Percentiles rank a stretch among this genome's conserved stretches.
These are phyloP conservation scores for Phaethornis superciliosus DNA, from an alignment of 2,113 vertebrate species.

Conservation along the genomic window DNA sequence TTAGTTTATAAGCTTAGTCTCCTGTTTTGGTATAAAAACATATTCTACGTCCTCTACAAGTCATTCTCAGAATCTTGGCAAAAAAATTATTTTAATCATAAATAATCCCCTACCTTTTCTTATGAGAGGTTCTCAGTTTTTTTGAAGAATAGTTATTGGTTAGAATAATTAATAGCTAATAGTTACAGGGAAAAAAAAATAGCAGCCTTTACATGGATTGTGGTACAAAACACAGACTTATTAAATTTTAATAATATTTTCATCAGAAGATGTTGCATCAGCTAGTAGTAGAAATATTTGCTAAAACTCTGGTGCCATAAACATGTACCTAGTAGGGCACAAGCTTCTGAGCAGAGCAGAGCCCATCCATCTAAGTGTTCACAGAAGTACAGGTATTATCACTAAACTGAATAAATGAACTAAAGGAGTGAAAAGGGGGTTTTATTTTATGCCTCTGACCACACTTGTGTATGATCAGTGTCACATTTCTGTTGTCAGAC, in stretches of 20 bases:
- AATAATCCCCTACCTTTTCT: not conserved
- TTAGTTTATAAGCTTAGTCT: not conserved
- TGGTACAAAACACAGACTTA: not conserved
- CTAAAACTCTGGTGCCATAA: not conserved
- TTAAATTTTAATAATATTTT: not conserved
- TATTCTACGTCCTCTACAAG: not conserved
- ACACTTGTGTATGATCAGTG: conserved; percentile 13
- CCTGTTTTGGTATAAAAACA: not conserved
- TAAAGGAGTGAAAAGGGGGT: not conserved
- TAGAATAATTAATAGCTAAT: conserved; percentile 12
- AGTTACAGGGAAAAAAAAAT: not conserved
- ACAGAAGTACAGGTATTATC: not conserved
- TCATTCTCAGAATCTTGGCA: not conserved
- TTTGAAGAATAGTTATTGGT: not conserved
- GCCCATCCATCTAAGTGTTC: not conserved
- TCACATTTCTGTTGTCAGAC: conserved; percentile 46
- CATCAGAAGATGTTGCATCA: not conserved
- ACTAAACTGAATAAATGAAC: not conserved
- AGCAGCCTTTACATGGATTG: not conserved
- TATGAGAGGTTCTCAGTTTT: not conserved
- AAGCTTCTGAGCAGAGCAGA: not conserved
- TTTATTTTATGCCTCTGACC: not conserved
- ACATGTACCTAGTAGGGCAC: not conserved
- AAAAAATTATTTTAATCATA: not conserved
- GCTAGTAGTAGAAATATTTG: not conserved